Percentiles rank a stretch among this genome's conserved stretches.
Evolutionary conservation across 2,888 invertebrate species (phyloP).

Genomic region (Lepas anatifera): DNA sequence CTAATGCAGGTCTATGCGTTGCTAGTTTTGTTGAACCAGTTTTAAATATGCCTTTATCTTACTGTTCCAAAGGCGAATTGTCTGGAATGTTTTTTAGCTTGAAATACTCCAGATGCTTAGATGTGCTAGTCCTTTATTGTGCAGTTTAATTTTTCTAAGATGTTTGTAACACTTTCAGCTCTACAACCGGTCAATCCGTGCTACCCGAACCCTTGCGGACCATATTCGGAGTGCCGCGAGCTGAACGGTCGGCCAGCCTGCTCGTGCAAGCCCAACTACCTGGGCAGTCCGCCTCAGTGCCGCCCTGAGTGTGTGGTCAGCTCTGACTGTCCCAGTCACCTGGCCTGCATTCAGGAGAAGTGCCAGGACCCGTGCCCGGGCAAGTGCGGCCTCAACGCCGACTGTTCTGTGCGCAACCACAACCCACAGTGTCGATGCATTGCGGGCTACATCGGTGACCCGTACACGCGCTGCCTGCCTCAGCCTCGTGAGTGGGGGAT

Average conservation of each 20-base stretch:
- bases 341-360: slow-evolving; percentile 59
- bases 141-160: too few relatives aligned
- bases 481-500: neutral
- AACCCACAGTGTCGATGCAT: slow-evolving; percentile 67
- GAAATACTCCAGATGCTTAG: too few relatives aligned
- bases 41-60: too few relatives aligned
- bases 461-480: slow-evolving; percentile 46
- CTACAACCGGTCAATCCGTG: slow-evolving; percentile 17
- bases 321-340: slow-evolving; percentile 66
- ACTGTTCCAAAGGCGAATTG: too few relatives aligned
- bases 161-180: neutral
- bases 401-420: slow-evolving; percentile 62
- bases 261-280: slow-evolving; percentile 58
- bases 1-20: too few relatives aligned
- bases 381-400: slow-evolving; percentile 59
- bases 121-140: too few relatives aligned
- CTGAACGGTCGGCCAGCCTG: slow-evolving; percentile 42
- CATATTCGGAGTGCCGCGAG: slow-evolving; percentile 26
- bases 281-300: slow-evolving; percentile 70
- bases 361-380: slow-evolving; percentile 51
- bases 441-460: slow-evolving; percentile 59
- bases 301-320: slow-evolving; percentile 74
- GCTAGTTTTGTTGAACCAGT: too few relatives aligned
- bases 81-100: too few relatives aligned
- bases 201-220: slow-evolving; percentile 50